phyloP scores from a whole-genome alignment of 2,888 invertebrate genomes.

The Congeria kusceri region DNA sequence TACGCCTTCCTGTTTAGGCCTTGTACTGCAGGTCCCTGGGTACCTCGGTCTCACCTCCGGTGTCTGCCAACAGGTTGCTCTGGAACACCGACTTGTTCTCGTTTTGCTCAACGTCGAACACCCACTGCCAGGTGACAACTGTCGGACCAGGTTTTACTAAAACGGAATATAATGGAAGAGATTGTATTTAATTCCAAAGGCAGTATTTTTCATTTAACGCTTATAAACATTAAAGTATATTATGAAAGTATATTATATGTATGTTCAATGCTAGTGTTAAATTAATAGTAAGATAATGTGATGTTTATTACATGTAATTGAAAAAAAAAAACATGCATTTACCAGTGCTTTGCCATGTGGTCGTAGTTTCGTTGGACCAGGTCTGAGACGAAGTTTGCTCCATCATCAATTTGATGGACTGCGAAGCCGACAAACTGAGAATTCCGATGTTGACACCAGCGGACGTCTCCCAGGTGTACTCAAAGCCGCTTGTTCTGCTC shows the following conservation, averaged over 20 bases:
- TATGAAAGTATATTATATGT: no score
- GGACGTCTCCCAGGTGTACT: constrained; percentile 17
- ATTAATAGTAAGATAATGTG: no score
- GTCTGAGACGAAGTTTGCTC: constrained; percentile 24
- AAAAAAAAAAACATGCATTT: neutral
- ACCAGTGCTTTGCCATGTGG: constrained; percentile 14
- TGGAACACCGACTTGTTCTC: constrained; percentile 9
- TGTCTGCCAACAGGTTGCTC: constrained; percentile 28
- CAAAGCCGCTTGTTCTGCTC: neutral
- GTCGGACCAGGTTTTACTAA: constrained; percentile 21
- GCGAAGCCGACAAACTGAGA: neutral
- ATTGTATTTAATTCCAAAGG: no score
- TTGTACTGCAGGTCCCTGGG: constrained; percentile 9
- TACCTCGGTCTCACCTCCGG: constrained; percentile 6
- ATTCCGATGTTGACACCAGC: neutral
- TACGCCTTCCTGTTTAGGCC: neutral
- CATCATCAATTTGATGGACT: constrained; percentile 17
- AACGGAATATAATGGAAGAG: neutral
- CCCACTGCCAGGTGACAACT: constrained; percentile 30
- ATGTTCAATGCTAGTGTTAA: no score
- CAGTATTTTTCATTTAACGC: no score
- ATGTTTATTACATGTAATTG: no score
- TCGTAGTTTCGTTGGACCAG: constrained; percentile 22
- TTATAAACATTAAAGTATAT: no score
- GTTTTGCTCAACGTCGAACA: constrained; percentile 23